Base-by-base conservation (phyloP, 2,797 vertebrate genomes). In the Thalassophryne amazonica region DNA sequence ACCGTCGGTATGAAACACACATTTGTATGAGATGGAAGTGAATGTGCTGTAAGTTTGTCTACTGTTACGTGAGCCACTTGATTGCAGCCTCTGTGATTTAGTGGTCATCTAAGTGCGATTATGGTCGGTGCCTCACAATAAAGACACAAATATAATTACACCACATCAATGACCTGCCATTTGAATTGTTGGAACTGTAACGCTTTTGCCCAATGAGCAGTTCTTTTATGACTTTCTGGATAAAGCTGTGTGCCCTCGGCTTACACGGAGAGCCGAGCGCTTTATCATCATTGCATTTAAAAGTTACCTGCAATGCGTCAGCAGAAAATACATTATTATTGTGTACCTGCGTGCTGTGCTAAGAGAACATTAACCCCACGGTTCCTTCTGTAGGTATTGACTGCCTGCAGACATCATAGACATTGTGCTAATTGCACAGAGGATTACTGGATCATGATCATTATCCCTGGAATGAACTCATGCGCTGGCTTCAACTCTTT, bases 391-490 rank as follows among this genome's bases (percentile, higher is more conserved):
- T 43, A 40, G 46, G 35, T 48, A 36, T 25, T 65, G 35, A 15
- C 23, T 52, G 65, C 64, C 73, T 31, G n/a, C n/a, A 5, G 3
- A 73, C 72, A 49, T 65, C 67, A 67, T 22, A 36, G 30, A 60
- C 53, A 45, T 33, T 48, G 53, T 42, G 43, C 47, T 73, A 76
- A 81, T 71, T 69, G 52, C 43, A 52, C 28, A 21, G 40, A 67
- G 38, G 58, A 71, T 70, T 60, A 77, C 78, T 64, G 71, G 42
- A 67, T 71, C 47, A 38, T 41, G 53, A 72, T 78, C 48, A 78
- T 78, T 73, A 60, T 29, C 49, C 25, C 41, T 51, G 32, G 74
- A 84, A 84, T 82, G 69, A 66, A 73, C 60, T 62, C 76, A 54
- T 79, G 43, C 79, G 50, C 53, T 60, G 46, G 48, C 60, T 68